A percentile compares a stretch with the other conserved stretches of the same genome.
Conservation (phyloP, 2,113 vertebrate genomes). For the Meriones unguiculatus region DNA sequence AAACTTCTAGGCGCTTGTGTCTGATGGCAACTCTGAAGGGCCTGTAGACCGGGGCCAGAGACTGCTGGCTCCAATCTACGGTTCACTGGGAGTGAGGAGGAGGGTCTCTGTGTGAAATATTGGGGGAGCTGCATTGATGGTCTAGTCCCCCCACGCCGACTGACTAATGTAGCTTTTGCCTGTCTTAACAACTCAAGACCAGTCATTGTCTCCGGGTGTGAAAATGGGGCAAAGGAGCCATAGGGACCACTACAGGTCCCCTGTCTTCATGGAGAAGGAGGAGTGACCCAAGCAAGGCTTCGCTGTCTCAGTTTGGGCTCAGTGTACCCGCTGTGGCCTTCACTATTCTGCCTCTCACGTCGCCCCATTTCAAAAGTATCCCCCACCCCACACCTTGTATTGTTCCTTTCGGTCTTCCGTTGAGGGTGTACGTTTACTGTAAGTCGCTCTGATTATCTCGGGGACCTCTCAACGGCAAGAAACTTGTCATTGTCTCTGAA, state of each 20-base stretch:
- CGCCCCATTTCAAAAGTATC: neutral
- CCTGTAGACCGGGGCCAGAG: neutral
- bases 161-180: neutral
- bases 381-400: neutral
- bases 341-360: neutral
- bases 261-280: neutral
- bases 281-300: neutral
- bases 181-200: neutral
- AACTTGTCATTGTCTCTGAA: neutral
- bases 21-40: neutral
- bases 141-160: neutral
- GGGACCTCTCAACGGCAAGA: neutral
- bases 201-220: neutral
- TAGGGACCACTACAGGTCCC: neutral
- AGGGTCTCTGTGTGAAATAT: neutral
- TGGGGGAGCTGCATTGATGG: neutral
- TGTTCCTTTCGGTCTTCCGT: neutral
- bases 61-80: neutral
- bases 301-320: neutral
- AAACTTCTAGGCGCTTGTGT: conserved; percentile 48
- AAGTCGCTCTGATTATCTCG: neutral
- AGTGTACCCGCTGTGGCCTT: neutral
- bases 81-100: neutral
- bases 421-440: neutral
- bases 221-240: neutral